A percentile compares a stretch with the other conserved stretches of the same genome.
These are phyloP conservation scores for Struthio camelus DNA, from an alignment of 2,113 vertebrate genomes.

Conservation along the genomic window DNA sequence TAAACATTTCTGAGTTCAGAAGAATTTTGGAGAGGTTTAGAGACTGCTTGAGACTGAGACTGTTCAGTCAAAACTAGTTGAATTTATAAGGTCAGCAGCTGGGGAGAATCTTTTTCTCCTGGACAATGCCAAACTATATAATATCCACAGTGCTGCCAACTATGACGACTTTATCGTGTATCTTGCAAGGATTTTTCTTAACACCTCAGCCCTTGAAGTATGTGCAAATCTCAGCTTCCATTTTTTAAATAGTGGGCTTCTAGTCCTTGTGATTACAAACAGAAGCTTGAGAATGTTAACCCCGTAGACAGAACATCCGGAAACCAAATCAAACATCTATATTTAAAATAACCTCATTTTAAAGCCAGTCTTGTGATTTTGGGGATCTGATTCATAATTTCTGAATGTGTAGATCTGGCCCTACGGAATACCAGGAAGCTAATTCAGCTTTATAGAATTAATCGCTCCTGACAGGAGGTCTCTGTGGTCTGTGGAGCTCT, in stretches of 20 bases:
- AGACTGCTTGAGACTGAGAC: neutral
- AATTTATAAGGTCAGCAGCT: constrained; percentile 29
- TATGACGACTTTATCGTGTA: neutral
- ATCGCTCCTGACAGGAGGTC: neutral
- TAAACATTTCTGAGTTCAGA: constrained; percentile 11
- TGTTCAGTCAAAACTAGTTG: neutral
- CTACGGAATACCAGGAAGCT: neutral
- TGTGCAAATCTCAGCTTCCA: neutral
- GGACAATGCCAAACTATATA: neutral
- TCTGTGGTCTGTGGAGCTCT: neutral
- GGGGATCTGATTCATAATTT: neutral
- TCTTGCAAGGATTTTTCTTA: constrained; percentile 13
- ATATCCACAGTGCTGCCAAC: neutral
- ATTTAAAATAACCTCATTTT: neutral
- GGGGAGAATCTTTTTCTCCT: neutral
- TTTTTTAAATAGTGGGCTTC: neutral
- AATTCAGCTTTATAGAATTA: constrained; percentile 11
- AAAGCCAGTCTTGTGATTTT: neutral
- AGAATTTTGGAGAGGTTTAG: neutral
- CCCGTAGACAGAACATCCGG: neutral
- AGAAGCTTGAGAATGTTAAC: constrained; percentile 4
- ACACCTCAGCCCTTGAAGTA: neutral
- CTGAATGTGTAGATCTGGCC: neutral
- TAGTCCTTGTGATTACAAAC: neutral
- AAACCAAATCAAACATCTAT: neutral